Percentiles rank a stretch among this genome's conserved stretches.
Evolutionary conservation across 1,140 invertebrate genomes (phyloP).

Genomic region (Zelostemma sp.): DNA sequence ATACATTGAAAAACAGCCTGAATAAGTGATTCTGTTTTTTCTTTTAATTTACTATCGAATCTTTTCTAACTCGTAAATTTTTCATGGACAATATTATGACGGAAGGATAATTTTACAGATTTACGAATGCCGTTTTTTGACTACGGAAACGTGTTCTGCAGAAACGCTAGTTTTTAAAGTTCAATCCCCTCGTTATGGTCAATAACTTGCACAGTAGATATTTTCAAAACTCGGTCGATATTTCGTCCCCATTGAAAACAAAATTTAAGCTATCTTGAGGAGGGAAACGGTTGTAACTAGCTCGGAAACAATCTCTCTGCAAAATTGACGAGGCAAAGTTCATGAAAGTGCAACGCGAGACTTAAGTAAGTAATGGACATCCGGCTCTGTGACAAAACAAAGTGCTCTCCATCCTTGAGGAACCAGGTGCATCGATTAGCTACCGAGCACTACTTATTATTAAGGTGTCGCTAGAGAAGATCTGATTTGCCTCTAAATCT

Average conservation of each 20-base stretch:
- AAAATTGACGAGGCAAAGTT: slow-evolving; percentile 3
- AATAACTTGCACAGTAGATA: too few relatives aligned
- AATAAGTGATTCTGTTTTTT: too few relatives aligned
- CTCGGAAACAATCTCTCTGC: neutral
- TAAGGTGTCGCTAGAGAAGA: neutral
- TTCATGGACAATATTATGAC: too few relatives aligned
- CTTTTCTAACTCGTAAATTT: too few relatives aligned
- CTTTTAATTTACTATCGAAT: too few relatives aligned
- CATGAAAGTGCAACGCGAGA: slow-evolving; percentile 7
- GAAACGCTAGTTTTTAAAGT: too few relatives aligned
- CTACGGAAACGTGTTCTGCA: too few relatives aligned
- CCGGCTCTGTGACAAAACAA: slow-evolving; percentile 11
- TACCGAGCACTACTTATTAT: slow-evolving; percentile 1
- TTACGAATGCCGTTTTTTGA: too few relatives aligned
- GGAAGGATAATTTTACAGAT: too few relatives aligned
- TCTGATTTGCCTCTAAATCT: neutral
- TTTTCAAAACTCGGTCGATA: too few relatives aligned
- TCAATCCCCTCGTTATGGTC: too few relatives aligned
- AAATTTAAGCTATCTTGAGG: neutral
- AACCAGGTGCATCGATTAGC: slow-evolving; percentile 11
- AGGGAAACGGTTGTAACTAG: neutral
- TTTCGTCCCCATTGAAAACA: neutral
- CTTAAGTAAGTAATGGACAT: slow-evolving; percentile 14
- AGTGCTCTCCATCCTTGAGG: slow-evolving; percentile 7
- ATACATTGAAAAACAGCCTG: too few relatives aligned